Evolutionary conservation across 2,888 invertebrate genomes (phyloP), one percentile per base, ranked within the genome.

Genomic region (Torymus tubicola): DNA sequence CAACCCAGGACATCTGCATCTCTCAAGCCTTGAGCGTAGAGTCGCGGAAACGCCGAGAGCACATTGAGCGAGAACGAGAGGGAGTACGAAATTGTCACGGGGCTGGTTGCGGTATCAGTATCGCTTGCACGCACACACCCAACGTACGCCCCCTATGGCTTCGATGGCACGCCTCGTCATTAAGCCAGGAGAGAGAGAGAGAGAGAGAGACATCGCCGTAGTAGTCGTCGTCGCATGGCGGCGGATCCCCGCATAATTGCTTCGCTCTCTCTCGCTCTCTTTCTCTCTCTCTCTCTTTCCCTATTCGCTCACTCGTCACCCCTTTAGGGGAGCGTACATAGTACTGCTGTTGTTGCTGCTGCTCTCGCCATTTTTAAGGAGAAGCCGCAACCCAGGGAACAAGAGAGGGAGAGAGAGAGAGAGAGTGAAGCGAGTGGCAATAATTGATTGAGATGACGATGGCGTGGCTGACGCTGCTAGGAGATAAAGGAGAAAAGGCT

Each of bases 401-500:
- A n/a, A n/a, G n/a, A n/a, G n/a, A n/a, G n/a, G n/a, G n/a, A n/a
- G n/a, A 31, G 58, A 12, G 60, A 65, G 67, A 58, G 69, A 63
- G 68, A 60, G 42, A 16, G 21, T 13, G 53, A 76, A 1, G 53
- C 50, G 71, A 82, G 82, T 82, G 79, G 82, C 79, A 82, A 79
- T 82, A 82, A 79, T 82, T 82, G 78, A 82, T 82, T 82, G 82
- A 74, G 73, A 79, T 69, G 79, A 80, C 61, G 80, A 67, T 58
- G 76, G 55, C 11, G 52, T 10, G 11, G 3, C 42, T n/a, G 11
- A 12, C 42, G 13, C 4, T 14, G 11, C n/a, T 24, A 57, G 31
- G 68, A 24, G 18, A 31, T 53, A 14, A 21, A 16, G 13, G 55
- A 18, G 31, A 64, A n/a, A 31, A 18, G 42, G 55, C 24, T 63